Conservation (phyloP, 1,140 invertebrate species). For the Diachasmimorpha longicaudata region DNA sequence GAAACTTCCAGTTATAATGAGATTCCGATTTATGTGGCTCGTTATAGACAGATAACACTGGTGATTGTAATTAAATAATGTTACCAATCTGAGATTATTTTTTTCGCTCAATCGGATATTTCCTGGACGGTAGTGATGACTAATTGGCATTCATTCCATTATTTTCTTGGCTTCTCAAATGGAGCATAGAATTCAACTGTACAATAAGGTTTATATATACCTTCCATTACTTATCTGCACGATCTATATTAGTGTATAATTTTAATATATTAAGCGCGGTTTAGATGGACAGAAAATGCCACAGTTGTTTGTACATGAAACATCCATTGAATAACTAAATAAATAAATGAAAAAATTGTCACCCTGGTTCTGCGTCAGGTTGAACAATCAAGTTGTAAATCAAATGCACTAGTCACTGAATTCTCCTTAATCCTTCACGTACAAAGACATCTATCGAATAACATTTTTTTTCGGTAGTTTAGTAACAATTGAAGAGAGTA, state of each 20-base stretch:
- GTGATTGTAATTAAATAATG: neutral
- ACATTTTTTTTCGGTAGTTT: neutral
- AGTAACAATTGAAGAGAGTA: neutral
- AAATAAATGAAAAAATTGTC: neutral
- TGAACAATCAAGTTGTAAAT: too few relatives aligned
- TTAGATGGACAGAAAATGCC: neutral
- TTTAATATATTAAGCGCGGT: neutral
- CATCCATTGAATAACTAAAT: neutral
- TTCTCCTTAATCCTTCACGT: neutral
- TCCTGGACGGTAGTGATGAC: slow-evolving; percentile 18
- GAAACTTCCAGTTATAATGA: neutral
- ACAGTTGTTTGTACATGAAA: neutral
- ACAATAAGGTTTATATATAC: neutral
- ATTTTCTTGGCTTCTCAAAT: neutral
- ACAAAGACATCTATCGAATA: neutral
- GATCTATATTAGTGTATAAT: neutral
- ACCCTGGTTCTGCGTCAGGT: neutral
- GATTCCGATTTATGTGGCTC: neutral
- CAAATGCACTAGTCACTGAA: neutral
- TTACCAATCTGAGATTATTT: neutral
- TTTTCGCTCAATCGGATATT: neutral
- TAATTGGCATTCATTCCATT: slow-evolving; percentile 5
- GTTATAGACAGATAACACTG: neutral
- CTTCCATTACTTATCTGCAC: neutral
- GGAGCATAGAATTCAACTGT: neutral